Evolutionary conservation across 92 coral and sea anemone genomes (phyloP), one percentile per base, ranked within the genome.

Genomic region (Paramuricea clavata): DNA sequence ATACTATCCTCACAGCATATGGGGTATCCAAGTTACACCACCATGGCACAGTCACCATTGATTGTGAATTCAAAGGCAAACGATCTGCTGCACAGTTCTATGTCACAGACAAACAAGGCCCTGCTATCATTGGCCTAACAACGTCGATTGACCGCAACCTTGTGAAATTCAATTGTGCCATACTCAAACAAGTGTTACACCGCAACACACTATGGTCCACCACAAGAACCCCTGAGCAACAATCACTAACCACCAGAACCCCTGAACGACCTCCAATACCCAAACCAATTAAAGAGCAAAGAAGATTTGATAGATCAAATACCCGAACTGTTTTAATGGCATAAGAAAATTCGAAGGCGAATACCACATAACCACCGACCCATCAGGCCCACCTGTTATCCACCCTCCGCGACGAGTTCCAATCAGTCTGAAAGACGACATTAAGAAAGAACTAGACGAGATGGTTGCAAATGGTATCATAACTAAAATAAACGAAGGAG

Each of bases 311-410:
- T 85, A 59, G 61, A 49, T 1, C 39, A n/a, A 19, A 56, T 83
- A 71, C 41, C 91, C n/a, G n/a, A n/a, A n/a, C n/a, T n/a, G n/a
- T n/a, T n/a, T n/a, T n/a, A n/a, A n/a, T n/a, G n/a, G n/a, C 86
- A 78, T 72, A 11, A 89, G 91, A 21, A 91, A 91, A 54, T 91
- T 87, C 84, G 87, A 65, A 85, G 92, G 94, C 30, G 54, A 91
- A 41, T 88, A 88, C 69, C 94, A 88, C 76, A 91, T 91, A 56
- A n/a, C n/a, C 91, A 35, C 74, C 17, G 77, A 87, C 44, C 91
- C 82, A 8, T 52, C 69, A 12, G 78, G 82, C 2, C 74, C 88
- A 23, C 92, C 88, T 12, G 92, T 88, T 0, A 49, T 88, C 34
- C 94, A 88, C 33, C 76, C 91, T n/a, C 92, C 61, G 11, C 59